Conservation (phyloP, 92 coral and sea anemone species). For the Hydrozoanthus gracilis region DNA sequence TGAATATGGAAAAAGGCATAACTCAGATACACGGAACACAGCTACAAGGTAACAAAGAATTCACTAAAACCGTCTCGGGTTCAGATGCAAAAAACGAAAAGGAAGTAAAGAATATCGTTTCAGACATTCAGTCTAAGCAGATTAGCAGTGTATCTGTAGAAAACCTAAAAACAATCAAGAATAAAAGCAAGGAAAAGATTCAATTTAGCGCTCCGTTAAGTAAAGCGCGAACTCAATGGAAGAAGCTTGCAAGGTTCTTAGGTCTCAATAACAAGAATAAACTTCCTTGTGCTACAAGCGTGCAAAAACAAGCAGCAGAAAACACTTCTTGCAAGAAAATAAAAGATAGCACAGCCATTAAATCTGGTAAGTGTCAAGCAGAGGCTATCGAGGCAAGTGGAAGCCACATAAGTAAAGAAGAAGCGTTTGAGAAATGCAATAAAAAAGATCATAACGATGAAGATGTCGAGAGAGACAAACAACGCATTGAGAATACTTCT, state of each 20-base stretch:
- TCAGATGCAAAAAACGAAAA: not conserved
- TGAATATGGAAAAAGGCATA: not conserved
- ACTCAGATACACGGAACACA: not conserved
- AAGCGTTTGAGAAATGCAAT: not conserved
- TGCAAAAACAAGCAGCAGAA: not conserved
- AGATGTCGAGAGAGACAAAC: not conserved
- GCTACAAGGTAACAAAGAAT: not conserved
- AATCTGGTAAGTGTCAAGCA: not conserved
- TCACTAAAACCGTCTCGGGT: not conserved
- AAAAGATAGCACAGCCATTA: not conserved
- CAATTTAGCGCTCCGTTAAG: not conserved
- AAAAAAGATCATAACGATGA: not conserved
- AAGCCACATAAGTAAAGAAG: not conserved
- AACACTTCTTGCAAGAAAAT: not conserved
- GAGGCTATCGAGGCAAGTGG: not conserved
- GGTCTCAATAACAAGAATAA: not conserved
- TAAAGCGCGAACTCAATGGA: slow-evolving; percentile 1
- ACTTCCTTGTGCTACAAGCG: not conserved
- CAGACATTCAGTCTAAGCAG: not conserved
- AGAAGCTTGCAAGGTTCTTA: slow-evolving; percentile 17
- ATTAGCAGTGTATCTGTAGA: not conserved
- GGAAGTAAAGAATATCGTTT: not conserved
- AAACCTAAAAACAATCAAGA: not conserved
- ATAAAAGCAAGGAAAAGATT: not conserved
- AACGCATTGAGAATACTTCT: not conserved